These are phyloP conservation scores for Zosterops borbonicus DNA, from an alignment of 2,113 vertebrate species.

Conservation along the genomic window DNA sequence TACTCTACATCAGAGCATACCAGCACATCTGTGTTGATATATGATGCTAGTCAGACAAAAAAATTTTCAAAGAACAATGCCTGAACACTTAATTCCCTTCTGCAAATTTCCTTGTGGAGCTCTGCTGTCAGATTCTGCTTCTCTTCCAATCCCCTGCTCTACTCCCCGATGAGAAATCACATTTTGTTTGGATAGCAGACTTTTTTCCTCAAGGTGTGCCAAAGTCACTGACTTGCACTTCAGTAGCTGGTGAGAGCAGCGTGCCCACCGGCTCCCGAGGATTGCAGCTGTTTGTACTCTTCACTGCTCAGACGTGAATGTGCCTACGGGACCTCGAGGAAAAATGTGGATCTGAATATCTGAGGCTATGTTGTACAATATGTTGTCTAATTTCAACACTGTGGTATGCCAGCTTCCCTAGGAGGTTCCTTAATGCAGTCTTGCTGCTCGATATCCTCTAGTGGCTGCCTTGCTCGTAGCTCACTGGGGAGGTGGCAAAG, in stretches of 20 bases:
- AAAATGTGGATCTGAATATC: slow-evolving; percentile 31
- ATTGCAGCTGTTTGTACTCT: slow-evolving; percentile 37
- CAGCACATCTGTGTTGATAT: background rate
- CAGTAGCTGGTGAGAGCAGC: slow-evolving; percentile 34
- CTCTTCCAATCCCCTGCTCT: background rate
- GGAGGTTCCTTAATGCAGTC: slow-evolving; percentile 17
- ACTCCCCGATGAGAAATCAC: slow-evolving; percentile 2
- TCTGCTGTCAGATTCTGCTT: background rate
- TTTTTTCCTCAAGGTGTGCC: background rate
- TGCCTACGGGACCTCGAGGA: background rate
- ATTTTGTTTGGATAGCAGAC: background rate
- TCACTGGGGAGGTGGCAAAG: background rate
- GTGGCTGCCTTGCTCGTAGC: background rate
- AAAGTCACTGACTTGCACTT: background rate
- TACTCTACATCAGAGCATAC: background rate
- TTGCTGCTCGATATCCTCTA: background rate
- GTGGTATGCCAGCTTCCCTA: background rate
- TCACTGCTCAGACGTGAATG: background rate
- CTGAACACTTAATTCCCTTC: background rate
- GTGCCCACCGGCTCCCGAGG: background rate
- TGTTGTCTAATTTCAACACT: slow-evolving; percentile 38
- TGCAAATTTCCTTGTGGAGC: background rate
- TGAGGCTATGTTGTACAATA: slow-evolving; percentile 33
- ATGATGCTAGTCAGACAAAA: background rate
- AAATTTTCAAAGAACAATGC: background rate